Percentiles rank a stretch among this genome's conserved stretches.
phyloP scores from a whole-genome alignment of 2,797 vertebrate species.

The Cygnus olor region DNA sequence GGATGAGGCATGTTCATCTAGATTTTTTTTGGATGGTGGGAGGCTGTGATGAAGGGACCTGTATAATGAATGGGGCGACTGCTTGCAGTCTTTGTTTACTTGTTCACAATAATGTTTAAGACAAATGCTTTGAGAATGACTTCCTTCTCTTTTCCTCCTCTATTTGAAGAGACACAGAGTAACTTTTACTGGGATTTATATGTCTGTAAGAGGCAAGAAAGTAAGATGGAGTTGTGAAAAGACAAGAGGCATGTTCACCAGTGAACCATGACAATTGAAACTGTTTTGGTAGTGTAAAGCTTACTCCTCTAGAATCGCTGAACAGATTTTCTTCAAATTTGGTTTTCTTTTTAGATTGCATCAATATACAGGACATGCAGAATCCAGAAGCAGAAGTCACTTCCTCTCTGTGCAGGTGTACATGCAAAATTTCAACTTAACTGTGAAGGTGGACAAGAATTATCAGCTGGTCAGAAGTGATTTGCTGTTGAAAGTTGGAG shows the following conservation, averaged over 20 bases:
- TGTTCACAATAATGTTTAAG: neutral
- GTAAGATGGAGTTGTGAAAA: neutral
- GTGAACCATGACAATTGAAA: neutral
- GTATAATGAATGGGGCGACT: neutral
- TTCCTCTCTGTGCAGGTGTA: neutral
- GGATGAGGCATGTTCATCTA: neutral
- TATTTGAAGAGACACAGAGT: neutral
- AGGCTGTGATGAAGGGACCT: neutral
- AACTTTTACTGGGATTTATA: neutral
- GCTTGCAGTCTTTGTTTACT: neutral
- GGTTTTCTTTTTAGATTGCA: constrained; percentile 1
- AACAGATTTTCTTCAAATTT: constrained; percentile 12
- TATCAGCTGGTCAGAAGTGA: neutral
- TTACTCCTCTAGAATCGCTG: neutral
- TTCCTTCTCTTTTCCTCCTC: neutral
- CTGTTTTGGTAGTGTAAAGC: neutral
- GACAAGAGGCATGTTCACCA: neutral
- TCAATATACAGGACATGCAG: neutral
- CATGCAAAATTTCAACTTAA: neutral
- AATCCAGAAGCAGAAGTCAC: neutral
- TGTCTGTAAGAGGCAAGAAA: neutral
- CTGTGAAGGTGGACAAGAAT: neutral
- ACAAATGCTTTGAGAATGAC: neutral
- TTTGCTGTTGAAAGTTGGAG: neutral
- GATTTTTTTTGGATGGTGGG: neutral